These are phyloP conservation scores for Ursus arctos DNA, from an alignment of 2,113 vertebrate species.

Conservation along the genomic window DNA sequence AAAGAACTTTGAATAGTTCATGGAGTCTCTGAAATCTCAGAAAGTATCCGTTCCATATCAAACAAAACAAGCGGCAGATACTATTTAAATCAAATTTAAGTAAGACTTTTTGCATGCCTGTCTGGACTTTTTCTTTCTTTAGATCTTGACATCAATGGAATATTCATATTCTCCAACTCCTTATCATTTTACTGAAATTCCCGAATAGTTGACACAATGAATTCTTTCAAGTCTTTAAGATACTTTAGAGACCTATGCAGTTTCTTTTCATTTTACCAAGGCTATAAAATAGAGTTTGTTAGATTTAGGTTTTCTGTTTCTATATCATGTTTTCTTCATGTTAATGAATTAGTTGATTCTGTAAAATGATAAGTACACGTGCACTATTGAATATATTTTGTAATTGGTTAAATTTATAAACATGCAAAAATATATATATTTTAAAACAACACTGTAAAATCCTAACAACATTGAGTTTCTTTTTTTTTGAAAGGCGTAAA, in stretches of 20 bases:
- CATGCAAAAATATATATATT: neutral
- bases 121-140: neutral
- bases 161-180: neutral
- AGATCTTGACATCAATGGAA: neutral
- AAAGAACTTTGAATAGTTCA: neutral
- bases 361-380: neutral
- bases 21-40: neutral
- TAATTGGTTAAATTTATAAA: neutral
- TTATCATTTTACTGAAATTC: neutral
- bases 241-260: neutral
- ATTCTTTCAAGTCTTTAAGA: neutral
- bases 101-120: neutral
- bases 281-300: neutral
- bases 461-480: neutral
- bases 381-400: neutral
- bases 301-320: neutral
- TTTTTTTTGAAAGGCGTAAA: neutral
- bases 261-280: neutral
- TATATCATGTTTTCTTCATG: neutral
- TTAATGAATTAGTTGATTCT: neutral
- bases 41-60: neutral
- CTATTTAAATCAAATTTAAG: neutral
- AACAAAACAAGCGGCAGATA: neutral
- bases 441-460: neutral
- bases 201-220: neutral